Evolutionary conservation across 2,113 vertebrate genomes (phyloP).

Genomic region (Vimba vimba): DNA sequence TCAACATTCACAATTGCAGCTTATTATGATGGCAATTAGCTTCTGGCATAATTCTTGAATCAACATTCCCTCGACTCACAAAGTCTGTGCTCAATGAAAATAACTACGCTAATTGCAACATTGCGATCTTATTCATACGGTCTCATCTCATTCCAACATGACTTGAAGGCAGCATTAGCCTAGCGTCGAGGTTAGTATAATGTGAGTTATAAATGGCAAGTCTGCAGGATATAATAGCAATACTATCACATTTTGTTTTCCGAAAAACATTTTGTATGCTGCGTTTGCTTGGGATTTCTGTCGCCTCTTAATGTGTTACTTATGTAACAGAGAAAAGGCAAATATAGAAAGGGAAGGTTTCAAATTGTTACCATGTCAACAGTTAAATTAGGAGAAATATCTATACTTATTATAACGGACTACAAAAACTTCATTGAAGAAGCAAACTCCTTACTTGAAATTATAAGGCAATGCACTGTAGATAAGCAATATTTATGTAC

Average conservation of each 20-base stretch:
- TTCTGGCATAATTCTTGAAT: slow-evolving; percentile 5
- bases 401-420: neutral
- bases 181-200: neutral
- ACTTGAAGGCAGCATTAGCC: slow-evolving; percentile 37
- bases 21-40: slow-evolving; percentile 13
- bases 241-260: slow-evolving; percentile 27
- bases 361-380: slow-evolving; percentile 30
- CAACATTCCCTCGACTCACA: slow-evolving; percentile 7
- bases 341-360: slow-evolving; percentile 20
- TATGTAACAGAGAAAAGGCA: slow-evolving; percentile 3
- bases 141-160: neutral
- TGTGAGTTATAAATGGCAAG: neutral
- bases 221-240: slow-evolving; percentile 29
- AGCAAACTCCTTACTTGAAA: slow-evolving; percentile 43
- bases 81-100: slow-evolving; percentile 8
- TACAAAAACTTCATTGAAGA: neutral
- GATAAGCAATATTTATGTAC: slow-evolving; percentile 45
- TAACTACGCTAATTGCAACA: neutral
- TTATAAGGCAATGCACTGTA: slow-evolving; percentile 69
- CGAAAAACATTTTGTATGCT: slow-evolving; percentile 4
- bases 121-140: neutral
- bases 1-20: neutral
- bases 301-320: neutral
- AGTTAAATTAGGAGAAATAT: slow-evolving; percentile 13
- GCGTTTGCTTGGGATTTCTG: slow-evolving; percentile 4